Percentiles rank a stretch among this genome's conserved stretches.
phyloP scores from a whole-genome alignment of 1,140 invertebrate genomes.

The Adelges cooleyi region DNA sequence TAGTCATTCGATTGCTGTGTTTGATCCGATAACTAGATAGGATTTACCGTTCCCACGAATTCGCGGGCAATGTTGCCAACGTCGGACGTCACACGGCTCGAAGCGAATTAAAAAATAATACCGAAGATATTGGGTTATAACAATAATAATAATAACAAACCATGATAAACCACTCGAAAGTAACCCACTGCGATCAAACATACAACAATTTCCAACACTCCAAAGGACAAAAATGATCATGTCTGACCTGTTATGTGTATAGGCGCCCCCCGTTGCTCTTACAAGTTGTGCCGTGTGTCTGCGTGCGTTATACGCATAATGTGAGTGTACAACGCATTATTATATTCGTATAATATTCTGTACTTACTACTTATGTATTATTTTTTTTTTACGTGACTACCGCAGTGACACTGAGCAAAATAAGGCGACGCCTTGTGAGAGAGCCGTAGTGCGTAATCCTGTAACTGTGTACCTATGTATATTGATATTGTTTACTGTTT shows the following conservation, averaged over 20 bases:
- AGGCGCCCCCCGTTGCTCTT: background rate
- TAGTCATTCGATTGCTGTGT: no score
- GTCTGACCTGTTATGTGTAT: background rate
- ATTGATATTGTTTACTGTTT: no score
- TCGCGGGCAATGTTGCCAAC: no score
- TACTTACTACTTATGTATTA: background rate
- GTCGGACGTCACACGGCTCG: no score
- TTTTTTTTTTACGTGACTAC: background rate
- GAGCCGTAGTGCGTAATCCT: no score
- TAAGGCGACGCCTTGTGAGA: no score
- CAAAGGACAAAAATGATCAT: constrained; percentile 9
- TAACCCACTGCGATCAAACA: background rate
- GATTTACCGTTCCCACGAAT: background rate
- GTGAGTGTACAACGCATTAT: background rate
- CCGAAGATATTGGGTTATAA: no score
- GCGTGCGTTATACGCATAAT: background rate
- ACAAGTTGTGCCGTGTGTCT: background rate
- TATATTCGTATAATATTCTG: no score
- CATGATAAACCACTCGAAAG: constrained; percentile 8
- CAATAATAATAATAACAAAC: background rate
- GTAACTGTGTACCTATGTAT: no score
- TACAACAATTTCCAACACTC: background rate
- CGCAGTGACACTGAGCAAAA: background rate
- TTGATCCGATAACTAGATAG: no score
- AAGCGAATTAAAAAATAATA: background rate